These are phyloP conservation scores for Anguilla rostrata DNA, from an alignment of 2,113 vertebrate genomes.

Conservation along the genomic window DNA sequence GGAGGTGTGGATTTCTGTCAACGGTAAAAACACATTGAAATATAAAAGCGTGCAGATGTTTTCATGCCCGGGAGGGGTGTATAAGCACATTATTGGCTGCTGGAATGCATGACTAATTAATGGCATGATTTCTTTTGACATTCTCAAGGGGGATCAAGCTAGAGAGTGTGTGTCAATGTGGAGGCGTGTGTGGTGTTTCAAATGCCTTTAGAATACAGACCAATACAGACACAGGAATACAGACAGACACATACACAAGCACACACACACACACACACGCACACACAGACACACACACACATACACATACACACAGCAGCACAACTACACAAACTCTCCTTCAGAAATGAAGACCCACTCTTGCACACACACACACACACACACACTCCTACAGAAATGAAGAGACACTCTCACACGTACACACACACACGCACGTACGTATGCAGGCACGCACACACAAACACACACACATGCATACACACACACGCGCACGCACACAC, in stretches of 20 bases:
- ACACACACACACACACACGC: too few relatives aligned
- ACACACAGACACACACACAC: too few relatives aligned
- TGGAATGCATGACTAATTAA: background rate
- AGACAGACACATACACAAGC: background rate
- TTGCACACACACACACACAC: too few relatives aligned
- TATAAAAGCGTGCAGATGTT: background rate
- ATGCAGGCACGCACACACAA: background rate
- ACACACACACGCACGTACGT: too few relatives aligned
- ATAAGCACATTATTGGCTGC: too few relatives aligned
- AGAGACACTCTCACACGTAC: background rate
- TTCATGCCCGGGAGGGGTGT: background rate
- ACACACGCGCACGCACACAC: background rate
- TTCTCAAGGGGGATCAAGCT: background rate
- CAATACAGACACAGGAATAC: background rate
- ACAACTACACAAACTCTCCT: too few relatives aligned
- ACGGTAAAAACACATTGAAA: background rate
- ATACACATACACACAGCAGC: too few relatives aligned
- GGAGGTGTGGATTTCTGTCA: background rate
- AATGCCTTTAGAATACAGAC: too few relatives aligned
- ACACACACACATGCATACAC: background rate
- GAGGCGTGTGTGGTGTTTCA: background rate
- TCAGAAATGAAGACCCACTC: background rate
- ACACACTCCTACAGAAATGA: background rate
- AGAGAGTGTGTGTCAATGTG: constrained; percentile 39
- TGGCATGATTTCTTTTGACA: background rate